Percentiles rank a stretch among this genome's conserved stretches.
These are phyloP conservation scores for Bactericera cockerelli DNA, from an alignment of 1,140 invertebrate species.

Conservation along the genomic window DNA sequence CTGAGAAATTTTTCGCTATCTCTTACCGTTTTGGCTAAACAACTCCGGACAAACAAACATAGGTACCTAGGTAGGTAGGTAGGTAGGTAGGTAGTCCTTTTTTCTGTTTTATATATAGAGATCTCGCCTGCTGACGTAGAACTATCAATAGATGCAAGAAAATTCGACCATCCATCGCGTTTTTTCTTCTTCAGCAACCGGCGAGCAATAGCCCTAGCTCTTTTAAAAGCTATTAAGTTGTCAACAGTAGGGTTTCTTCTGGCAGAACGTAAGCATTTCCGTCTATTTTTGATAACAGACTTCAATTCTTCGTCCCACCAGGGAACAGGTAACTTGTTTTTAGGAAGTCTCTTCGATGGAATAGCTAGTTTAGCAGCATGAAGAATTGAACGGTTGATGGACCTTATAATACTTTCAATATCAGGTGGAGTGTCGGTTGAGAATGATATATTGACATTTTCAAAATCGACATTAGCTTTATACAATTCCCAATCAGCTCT, in stretches of 20 bases:
- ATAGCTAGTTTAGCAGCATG: not conserved
- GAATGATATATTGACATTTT: too few species aligned
- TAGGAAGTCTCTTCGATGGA: not conserved
- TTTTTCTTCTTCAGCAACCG: not conserved
- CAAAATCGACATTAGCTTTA: too few species aligned
- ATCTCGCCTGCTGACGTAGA: not conserved
- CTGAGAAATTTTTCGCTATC: too few species aligned
- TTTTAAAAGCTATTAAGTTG: not conserved
- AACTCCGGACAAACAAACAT: too few species aligned
- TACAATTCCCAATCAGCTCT: too few species aligned
- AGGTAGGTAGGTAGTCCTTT: too few species aligned
- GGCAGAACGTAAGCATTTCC: not conserved
- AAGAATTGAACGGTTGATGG: not conserved
- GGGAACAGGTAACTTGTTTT: not conserved
- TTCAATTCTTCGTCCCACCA: slow-evolving; percentile 2
- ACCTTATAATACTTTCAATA: not conserved
- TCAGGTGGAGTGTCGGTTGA: not conserved
- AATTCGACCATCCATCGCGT: not conserved
- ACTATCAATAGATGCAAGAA: not conserved
- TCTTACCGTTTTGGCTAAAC: too few species aligned
- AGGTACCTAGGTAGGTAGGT: too few species aligned
- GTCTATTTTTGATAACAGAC: not conserved
- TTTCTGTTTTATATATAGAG: too few species aligned
- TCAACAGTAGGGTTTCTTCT: not conserved
- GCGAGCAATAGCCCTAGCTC: not conserved